Evolutionary conservation across 2,888 invertebrate species (phyloP), one percentile per base, ranked within the genome.

Genomic region (Horisme vitalbata): DNA sequence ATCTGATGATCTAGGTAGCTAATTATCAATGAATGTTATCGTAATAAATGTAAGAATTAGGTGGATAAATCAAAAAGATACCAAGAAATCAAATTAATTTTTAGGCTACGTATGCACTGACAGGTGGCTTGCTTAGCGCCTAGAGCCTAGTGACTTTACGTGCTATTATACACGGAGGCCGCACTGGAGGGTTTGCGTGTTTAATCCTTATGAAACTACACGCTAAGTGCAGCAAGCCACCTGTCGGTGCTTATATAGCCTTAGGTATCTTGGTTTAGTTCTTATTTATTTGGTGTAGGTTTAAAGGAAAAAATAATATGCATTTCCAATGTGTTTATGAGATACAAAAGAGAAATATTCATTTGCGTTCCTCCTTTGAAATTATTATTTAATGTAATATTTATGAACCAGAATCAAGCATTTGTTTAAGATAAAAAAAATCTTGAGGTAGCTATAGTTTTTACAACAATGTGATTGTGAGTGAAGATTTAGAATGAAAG

Each of bases 401-500:
- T 1, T 18, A 18, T 6, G 5, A 18, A 18, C 18, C 18, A 18
- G 18, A 18, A 18, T 5, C 6, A 8, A n/a, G n/a, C 23, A 23
- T 23, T 23, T 23, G 6, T 23, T 18, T 18, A 18, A 7, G 6
- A 23, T 3, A 23, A 12, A 11, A 2, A 27, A 23, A 23, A 34
- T 23, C 9, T 23, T 23, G 23, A 20, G 11, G 21, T 11, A 33
- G 2, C 15, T 20, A 24, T n/a, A 11, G 12, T 27, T 27, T 11
- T 27, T 2, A 6, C 14, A 13, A 14, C 14, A 28, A 13, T 28
- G 2, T 14, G 13, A 28, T 28, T 28, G 28, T n/a, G 28, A 28
- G 9, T 35, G 9, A 24, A 14, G 6, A 6, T 21, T 20, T 9
- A 27, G 34, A 34, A 34, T 39, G 27, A 34, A 41, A 41, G 41